Evolutionary conservation across 2,797 vertebrate species (phyloP).

Genomic region (Macropus fuliginosus): DNA sequence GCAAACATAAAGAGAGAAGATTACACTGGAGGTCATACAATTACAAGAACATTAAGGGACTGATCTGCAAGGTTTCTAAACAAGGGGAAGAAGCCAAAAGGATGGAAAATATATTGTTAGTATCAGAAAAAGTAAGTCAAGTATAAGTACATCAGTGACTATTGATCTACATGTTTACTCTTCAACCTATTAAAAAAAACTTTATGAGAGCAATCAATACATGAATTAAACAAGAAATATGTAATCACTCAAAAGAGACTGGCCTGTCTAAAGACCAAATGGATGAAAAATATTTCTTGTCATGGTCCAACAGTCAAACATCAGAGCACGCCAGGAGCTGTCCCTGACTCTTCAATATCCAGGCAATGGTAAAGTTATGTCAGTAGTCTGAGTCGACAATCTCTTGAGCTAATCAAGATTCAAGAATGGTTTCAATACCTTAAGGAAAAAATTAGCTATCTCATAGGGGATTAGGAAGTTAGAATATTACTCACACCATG

Average conservation of each 20-base stretch:
- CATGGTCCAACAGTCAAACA: not conserved
- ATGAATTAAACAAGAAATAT: not conserved
- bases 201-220: not conserved
- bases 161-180: not conserved
- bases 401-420: not conserved
- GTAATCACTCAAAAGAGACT: not conserved
- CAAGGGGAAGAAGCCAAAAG: not conserved
- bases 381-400: not conserved
- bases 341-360: not conserved
- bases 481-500: not conserved
- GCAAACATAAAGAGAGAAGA: not conserved
- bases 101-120: not conserved
- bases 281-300: not conserved
- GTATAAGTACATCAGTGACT: not conserved
- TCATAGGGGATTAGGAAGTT: not conserved
- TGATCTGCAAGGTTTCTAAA: not conserved
- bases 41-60: not conserved
- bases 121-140: not conserved
- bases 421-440: not conserved
- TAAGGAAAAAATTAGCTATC: not conserved
- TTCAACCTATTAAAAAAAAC: not conserved
- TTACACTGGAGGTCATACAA: not conserved
- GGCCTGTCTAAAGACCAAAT: not conserved
- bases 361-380: not conserved
- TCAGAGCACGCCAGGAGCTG: not conserved